Percentiles rank a stretch among this genome's conserved stretches.
These are phyloP conservation scores for Rattus norvegicus DNA, from an alignment of 2,113 vertebrate genomes.

Conservation along the genomic window DNA sequence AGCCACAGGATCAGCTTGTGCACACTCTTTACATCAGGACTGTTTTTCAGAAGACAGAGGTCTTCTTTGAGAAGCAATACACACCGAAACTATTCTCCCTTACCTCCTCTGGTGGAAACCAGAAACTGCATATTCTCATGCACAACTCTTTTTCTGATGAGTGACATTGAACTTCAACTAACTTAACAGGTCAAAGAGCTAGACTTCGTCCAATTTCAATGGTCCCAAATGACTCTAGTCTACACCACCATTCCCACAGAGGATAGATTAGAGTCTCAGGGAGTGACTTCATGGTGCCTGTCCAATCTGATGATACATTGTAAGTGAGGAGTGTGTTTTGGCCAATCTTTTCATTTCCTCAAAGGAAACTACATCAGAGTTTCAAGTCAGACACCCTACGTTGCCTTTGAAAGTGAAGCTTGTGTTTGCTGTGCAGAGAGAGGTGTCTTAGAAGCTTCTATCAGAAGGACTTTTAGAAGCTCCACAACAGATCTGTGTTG, in stretches of 20 bases:
- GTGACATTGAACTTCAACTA: neutral
- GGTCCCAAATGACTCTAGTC: neutral
- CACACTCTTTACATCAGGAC: too few species aligned
- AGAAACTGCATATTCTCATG: too few species aligned
- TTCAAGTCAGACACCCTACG: neutral
- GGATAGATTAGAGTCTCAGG: neutral
- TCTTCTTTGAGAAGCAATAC: neutral
- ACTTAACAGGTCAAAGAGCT: neutral
- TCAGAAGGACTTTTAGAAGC: neutral
- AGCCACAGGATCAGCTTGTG: neutral
- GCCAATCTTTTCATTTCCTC: neutral
- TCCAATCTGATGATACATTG: neutral
- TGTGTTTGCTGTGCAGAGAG: neutral
- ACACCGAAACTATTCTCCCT: fast-evolving
- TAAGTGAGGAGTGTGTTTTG: neutral
- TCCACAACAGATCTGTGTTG: neutral
- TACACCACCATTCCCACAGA: neutral
- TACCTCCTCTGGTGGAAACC: neutral
- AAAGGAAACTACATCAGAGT: neutral
- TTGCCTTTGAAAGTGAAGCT: neutral
- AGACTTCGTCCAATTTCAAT: too few species aligned
- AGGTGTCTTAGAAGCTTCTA: neutral
- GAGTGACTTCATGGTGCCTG: neutral
- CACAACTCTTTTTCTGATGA: too few species aligned
- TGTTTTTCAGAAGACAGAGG: neutral